Evolutionary conservation across 2,797 vertebrate genomes (phyloP).

Genomic region (Sebastolobus altivelis): DNA sequence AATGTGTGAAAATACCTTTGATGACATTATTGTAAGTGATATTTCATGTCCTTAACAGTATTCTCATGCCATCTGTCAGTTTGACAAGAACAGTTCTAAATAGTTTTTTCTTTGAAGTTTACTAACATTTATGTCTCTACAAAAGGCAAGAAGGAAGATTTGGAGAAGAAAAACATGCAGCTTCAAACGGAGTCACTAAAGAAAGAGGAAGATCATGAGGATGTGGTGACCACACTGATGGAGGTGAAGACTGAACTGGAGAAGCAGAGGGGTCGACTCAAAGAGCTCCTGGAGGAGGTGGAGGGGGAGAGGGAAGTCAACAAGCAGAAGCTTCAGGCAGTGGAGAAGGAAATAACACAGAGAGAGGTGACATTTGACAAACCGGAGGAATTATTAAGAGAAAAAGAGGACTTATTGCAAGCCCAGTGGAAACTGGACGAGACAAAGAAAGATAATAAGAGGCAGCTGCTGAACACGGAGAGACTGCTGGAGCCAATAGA

Average conservation of each 20-base stretch:
- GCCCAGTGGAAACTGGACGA: conserved; percentile 14
- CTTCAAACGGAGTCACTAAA: not conserved
- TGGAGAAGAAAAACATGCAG: not conserved
- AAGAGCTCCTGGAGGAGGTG: not conserved
- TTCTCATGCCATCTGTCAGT: too few relatives aligned
- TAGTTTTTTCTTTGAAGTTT: too few relatives aligned
- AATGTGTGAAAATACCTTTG: too few relatives aligned
- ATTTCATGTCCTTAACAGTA: too few relatives aligned
- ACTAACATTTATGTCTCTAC: not conserved
- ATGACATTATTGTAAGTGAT: too few relatives aligned
- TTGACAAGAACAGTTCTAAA: too few relatives aligned
- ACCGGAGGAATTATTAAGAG: not conserved
- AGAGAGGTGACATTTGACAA: not conserved
- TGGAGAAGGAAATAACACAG: not conserved
- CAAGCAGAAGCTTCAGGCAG: not conserved
- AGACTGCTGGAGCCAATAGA: not conserved
- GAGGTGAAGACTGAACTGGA: not conserved
- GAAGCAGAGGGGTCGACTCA: not conserved
- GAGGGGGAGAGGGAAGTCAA: not conserved
- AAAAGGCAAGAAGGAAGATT: not conserved
- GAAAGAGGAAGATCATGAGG: not conserved
- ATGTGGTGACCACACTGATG: not conserved
- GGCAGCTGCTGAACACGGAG: not conserved
- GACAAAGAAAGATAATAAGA: not conserved
- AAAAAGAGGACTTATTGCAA: not conserved